Percentiles rank a stretch among this genome's conserved stretches.
Conservation (phyloP, 2,113 vertebrate genomes). For the Oreochromis aureus region DNA sequence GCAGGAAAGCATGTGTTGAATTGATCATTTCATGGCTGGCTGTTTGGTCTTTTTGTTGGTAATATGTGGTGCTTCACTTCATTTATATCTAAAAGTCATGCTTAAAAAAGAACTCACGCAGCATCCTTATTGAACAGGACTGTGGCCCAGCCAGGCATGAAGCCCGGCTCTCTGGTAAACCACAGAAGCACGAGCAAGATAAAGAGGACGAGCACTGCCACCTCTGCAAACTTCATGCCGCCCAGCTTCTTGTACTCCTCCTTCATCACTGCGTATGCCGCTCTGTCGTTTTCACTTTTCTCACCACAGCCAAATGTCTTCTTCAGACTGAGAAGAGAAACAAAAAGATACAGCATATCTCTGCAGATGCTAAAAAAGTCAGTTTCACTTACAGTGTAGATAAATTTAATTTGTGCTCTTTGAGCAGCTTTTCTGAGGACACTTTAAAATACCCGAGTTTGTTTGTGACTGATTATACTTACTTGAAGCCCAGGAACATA, state of each 20-base stretch:
- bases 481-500: conserved; percentile 86
- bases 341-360: neutral
- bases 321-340: conserved; percentile 69
- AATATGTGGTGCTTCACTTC: neutral
- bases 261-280: conserved; percentile 74
- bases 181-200: conserved; percentile 79
- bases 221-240: conserved; percentile 78
- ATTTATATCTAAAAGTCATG: neutral
- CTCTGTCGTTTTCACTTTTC: conserved; percentile 34
- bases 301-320: conserved; percentile 76
- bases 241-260: conserved; percentile 79
- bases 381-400: neutral
- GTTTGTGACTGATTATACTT: conserved; percentile 47
- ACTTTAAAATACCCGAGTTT: neutral
- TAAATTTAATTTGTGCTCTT: neutral
- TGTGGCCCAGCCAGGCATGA: conserved; percentile 83
- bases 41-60: neutral
- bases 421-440: neutral
- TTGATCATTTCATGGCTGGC: neutral
- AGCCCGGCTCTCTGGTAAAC: conserved; percentile 91
- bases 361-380: neutral
- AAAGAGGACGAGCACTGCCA: conserved; percentile 74
- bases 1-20: neutral
- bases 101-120: conserved; percentile 67
- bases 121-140: conserved; percentile 59